phyloP scores from a whole-genome alignment of 2,113 vertebrate species.

The Pygathrix nemaeus region DNA sequence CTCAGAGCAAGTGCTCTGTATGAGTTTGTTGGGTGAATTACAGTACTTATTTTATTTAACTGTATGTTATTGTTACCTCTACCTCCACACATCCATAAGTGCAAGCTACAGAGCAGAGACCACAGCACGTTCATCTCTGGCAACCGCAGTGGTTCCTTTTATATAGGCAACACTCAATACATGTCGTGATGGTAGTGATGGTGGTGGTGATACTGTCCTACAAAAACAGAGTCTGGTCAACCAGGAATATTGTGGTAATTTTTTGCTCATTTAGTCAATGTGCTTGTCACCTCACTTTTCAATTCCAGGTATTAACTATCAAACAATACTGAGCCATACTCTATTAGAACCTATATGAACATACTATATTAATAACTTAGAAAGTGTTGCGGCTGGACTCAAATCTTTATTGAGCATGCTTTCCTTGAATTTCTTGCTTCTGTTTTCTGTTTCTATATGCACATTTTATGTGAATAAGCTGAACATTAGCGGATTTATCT shows the following conservation, averaged over 20 bases:
- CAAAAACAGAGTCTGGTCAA: background rate
- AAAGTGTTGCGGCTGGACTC: background rate
- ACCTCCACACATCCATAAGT: background rate
- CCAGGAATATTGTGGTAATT: background rate
- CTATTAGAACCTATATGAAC: background rate
- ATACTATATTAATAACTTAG: background rate
- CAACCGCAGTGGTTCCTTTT: background rate
- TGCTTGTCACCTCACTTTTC: background rate
- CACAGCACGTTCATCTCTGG: background rate
- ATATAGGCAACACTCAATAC: background rate
- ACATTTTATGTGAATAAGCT: constrained; percentile 56
- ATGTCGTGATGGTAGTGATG: background rate
- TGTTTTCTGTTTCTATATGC: constrained; percentile 49
- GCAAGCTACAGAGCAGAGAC: no score
- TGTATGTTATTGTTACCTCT: background rate
- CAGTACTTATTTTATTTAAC: background rate
- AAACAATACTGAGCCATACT: background rate
- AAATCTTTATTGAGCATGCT: constrained; percentile 55
- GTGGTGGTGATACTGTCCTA: background rate
- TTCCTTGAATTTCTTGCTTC: constrained; percentile 73
- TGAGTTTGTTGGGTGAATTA: background rate
- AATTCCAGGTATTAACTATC: background rate
- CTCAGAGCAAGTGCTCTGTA: background rate
- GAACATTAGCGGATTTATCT: constrained; percentile 82
- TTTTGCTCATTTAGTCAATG: background rate